Percentiles rank a stretch among this genome's conserved stretches.
These are phyloP conservation scores for Pelodiscus sinensis DNA, from an alignment of 2,113 vertebrate genomes.

Conservation along the genomic window DNA sequence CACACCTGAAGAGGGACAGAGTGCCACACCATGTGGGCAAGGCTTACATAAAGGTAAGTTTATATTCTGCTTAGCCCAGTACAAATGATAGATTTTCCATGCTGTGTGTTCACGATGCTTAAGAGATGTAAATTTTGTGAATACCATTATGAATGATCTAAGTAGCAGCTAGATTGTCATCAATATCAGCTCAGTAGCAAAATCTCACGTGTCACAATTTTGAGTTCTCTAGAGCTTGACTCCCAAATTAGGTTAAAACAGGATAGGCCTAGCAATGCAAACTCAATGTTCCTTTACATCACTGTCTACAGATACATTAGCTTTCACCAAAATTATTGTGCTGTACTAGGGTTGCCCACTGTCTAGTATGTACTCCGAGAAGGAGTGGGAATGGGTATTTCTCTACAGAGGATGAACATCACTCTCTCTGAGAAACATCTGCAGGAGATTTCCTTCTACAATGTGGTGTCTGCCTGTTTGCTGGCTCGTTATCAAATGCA, in stretches of 20 bases:
- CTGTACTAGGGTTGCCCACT: background rate
- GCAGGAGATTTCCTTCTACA: constrained; percentile 42
- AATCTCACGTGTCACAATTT: background rate
- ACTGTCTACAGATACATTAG: background rate
- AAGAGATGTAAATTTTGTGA: background rate
- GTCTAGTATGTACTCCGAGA: background rate
- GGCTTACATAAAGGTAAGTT: background rate
- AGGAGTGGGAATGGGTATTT: constrained; percentile 24
- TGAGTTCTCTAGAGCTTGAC: background rate
- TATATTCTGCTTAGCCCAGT: background rate
- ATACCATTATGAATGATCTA: background rate
- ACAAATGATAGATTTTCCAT: background rate
- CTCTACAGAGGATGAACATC: background rate
- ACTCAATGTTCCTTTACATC: background rate
- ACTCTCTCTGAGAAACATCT: constrained; percentile 22
- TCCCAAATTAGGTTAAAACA: background rate
- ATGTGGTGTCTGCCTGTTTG: constrained; percentile 25
- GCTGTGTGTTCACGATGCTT: background rate
- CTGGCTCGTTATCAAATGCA: constrained; percentile 53
- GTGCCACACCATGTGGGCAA: background rate
- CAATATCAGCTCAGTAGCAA: background rate
- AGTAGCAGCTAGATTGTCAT: background rate
- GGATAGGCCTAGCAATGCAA: background rate
- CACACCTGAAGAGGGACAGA: background rate
- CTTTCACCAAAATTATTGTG: background rate